Conservation (phyloP, 2,888 invertebrate species). For the Caradrina kadenii region DNA sequence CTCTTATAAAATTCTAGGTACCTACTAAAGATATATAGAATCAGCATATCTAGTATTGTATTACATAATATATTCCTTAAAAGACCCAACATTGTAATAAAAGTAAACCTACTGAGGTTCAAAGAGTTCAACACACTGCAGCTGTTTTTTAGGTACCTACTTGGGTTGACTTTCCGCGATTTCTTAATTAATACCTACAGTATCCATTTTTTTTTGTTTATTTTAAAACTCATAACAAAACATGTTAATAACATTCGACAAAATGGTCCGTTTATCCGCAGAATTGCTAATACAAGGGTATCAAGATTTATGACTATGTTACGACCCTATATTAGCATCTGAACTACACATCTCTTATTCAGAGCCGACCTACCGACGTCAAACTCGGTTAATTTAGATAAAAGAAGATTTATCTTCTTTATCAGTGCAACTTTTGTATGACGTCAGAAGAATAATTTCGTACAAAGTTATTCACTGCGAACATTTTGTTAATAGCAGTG, state of each 20-base stretch:
- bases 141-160: too few relatives aligned
- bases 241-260: slow-evolving; percentile 15
- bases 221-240: slow-evolving; percentile 15
- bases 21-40: too few relatives aligned
- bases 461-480: slow-evolving; percentile 42
- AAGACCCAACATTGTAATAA: too few relatives aligned
- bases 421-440: slow-evolving; percentile 40
- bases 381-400: slow-evolving; percentile 21
- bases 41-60: too few relatives aligned
- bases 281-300: slow-evolving; percentile 34
- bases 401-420: slow-evolving; percentile 29
- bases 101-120: background rate
- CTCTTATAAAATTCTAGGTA: too few relatives aligned
- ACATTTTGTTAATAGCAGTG: slow-evolving; percentile 44
- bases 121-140: background rate
- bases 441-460: slow-evolving; percentile 53
- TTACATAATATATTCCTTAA: too few relatives aligned
- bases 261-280: slow-evolving; percentile 17
- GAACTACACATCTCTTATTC: slow-evolving; percentile 30
- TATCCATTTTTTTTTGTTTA: slow-evolving; percentile 15
- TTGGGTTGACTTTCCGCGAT: background rate
- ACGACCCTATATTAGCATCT: slow-evolving; percentile 19
- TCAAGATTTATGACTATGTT: slow-evolving; percentile 27
- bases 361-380: slow-evolving; percentile 10
- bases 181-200: background rate